Percentiles rank a stretch among this genome's conserved stretches.
Evolutionary conservation across 2,888 invertebrate species (phyloP).

Genomic region (Aspidiotus destructor): DNA sequence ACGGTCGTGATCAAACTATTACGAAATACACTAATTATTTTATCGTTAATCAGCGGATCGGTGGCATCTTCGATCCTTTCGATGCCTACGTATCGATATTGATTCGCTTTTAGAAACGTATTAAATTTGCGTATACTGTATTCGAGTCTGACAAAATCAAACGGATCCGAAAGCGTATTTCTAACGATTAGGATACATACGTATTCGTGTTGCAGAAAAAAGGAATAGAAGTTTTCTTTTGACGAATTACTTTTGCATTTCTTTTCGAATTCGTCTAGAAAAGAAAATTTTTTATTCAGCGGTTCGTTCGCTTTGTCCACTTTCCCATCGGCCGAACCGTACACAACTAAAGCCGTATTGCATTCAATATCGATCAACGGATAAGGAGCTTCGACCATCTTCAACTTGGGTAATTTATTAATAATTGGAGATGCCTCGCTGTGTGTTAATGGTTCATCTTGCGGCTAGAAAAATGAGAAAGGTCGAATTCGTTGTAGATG

Average conservation of each 20-base stretch:
- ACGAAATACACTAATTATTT: slow-evolving; percentile 2
- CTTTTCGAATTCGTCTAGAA: not conserved
- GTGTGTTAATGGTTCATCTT: too few relatives aligned
- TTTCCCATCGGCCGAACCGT: not conserved
- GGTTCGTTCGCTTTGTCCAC: not conserved
- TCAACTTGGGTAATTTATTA: not conserved
- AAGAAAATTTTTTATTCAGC: not conserved
- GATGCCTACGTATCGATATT: not conserved
- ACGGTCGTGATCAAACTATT: not conserved
- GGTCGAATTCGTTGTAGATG: too few relatives aligned
- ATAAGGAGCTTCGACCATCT: not conserved
- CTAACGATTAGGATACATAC: not conserved
- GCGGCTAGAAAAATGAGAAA: too few relatives aligned
- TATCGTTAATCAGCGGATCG: slow-evolving; percentile 1
- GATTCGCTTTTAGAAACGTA: not conserved
- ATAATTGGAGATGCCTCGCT: too few relatives aligned
- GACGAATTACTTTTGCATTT: not conserved
- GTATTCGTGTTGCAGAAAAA: not conserved
- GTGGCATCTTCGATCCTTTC: not conserved
- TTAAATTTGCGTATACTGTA: not conserved
- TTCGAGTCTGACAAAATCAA: not conserved
- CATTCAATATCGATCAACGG: not conserved
- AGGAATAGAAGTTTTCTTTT: not conserved
- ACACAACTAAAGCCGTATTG: not conserved
- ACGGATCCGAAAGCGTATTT: not conserved